Conservation (phyloP, 2,797 vertebrate genomes). For the Buphagus erythrorhynchus region DNA sequence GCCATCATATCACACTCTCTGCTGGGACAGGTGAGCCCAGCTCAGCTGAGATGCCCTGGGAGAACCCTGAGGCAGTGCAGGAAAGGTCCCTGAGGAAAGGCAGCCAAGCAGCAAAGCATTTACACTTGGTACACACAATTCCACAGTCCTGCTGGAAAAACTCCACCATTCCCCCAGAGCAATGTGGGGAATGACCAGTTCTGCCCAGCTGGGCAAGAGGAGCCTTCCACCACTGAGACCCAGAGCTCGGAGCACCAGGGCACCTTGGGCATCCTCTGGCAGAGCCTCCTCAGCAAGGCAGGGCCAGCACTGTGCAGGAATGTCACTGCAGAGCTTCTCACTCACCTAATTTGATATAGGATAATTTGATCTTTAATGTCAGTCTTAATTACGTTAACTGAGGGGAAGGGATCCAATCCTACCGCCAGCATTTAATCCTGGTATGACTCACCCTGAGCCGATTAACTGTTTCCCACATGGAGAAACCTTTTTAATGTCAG, state of each 20-base stretch:
- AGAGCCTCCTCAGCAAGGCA: not conserved
- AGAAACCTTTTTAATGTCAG: not conserved
- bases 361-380: conserved; percentile 25
- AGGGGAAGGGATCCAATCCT: not conserved
- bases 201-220: not conserved
- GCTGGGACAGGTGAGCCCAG: accelerated
- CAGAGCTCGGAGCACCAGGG: not conserved
- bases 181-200: not conserved
- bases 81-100: not conserved
- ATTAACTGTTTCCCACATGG: conserved; percentile 37
- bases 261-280: not conserved
- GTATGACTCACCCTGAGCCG: conserved; percentile 2
- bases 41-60: accelerated
- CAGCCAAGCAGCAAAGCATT: not conserved
- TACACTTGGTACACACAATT: accelerated
- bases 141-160: not conserved
- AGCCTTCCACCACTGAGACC: accelerated
- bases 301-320: not conserved
- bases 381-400: not conserved
- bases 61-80: not conserved
- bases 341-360: not conserved
- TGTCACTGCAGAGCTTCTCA: not conserved
- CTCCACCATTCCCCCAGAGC: accelerated
- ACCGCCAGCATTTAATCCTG: not conserved
- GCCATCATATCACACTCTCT: not conserved